Percentiles rank a stretch among this genome's conserved stretches.
phyloP scores from a whole-genome alignment of 2,113 vertebrate genomes.

The Charina bottae region DNA sequence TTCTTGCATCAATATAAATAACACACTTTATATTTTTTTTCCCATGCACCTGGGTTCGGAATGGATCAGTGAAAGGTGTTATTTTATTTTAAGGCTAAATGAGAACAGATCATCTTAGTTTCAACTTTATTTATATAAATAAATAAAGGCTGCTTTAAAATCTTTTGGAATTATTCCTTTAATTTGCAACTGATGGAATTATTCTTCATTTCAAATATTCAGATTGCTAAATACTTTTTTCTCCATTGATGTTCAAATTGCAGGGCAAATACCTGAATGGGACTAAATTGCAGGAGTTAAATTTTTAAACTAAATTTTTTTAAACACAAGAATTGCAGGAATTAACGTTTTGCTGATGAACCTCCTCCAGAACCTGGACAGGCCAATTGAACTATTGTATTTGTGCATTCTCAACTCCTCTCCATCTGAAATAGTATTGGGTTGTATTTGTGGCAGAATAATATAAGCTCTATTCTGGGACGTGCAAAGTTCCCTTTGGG shows the following conservation, averaged over 20 bases:
- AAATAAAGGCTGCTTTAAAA: slow-evolving; percentile 48
- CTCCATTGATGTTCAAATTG: neutral
- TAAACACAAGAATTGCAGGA: too few species aligned
- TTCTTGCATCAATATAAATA: slow-evolving; percentile 77
- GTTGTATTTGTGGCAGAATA: slow-evolving; percentile 15
- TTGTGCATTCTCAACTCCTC: too few species aligned
- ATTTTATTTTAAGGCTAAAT: slow-evolving; percentile 62
- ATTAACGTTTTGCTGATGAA: too few species aligned
- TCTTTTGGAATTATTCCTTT: too few species aligned
- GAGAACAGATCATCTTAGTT: slow-evolving; percentile 57
- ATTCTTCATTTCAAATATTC: slow-evolving; percentile 18
- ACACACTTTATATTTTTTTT: slow-evolving; percentile 73
- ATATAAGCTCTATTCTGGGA: slow-evolving; percentile 7
- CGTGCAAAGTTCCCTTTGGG: too few species aligned
- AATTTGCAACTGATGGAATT: slow-evolving; percentile 24
- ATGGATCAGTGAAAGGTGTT: slow-evolving; percentile 58
- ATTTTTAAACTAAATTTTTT: too few species aligned
- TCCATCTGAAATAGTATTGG: too few species aligned
- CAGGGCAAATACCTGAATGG: neutral
- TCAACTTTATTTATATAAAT: slow-evolving; percentile 51
- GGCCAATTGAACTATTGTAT: too few species aligned
- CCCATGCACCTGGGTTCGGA: slow-evolving; percentile 63
- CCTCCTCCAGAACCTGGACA: too few species aligned
- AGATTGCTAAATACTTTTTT: neutral
- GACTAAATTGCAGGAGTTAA: neutral